phyloP scores from a whole-genome alignment of 2,797 vertebrate species.

The Anguilla pacifica region DNA sequence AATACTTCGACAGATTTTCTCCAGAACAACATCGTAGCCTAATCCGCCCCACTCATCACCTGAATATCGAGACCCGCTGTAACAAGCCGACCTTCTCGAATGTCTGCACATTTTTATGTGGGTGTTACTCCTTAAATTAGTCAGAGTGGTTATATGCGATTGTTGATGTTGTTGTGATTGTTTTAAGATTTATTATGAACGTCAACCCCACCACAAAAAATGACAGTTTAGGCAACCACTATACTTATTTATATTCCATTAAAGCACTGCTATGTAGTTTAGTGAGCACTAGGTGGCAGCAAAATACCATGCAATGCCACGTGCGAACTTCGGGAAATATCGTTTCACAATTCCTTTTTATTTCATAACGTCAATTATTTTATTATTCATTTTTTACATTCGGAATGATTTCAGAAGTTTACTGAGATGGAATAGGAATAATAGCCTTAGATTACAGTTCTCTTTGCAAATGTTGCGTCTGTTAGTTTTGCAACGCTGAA shows the following conservation, averaged over 20 bases:
- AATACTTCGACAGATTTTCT: conserved; percentile 66
- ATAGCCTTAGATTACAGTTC: background rate
- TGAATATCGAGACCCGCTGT: conserved; percentile 51
- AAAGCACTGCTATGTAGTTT: background rate
- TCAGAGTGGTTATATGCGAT: background rate
- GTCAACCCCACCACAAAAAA: background rate
- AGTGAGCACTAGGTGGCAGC: conserved; percentile 62
- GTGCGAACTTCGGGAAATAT: background rate
- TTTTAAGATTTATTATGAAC: conserved; percentile 11
- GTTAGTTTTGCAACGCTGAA: background rate
- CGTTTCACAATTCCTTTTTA: background rate
- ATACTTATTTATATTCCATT: background rate
- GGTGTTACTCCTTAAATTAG: background rate
- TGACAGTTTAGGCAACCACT: background rate
- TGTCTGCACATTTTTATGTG: conserved; percentile 29
- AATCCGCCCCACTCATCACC: conserved; percentile 54
- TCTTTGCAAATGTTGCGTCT: background rate
- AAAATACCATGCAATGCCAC: conserved; percentile 41
- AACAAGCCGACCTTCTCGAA: conserved; percentile 59
- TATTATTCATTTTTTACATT: background rate
- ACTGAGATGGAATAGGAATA: background rate
- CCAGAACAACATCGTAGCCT: conserved; percentile 52
- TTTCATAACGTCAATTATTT: background rate
- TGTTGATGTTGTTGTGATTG: conserved; percentile 1
- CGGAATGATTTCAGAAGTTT: background rate